Base-by-base conservation (phyloP, 2,113 vertebrate species). In the Mormyrus lacerda region DNA sequence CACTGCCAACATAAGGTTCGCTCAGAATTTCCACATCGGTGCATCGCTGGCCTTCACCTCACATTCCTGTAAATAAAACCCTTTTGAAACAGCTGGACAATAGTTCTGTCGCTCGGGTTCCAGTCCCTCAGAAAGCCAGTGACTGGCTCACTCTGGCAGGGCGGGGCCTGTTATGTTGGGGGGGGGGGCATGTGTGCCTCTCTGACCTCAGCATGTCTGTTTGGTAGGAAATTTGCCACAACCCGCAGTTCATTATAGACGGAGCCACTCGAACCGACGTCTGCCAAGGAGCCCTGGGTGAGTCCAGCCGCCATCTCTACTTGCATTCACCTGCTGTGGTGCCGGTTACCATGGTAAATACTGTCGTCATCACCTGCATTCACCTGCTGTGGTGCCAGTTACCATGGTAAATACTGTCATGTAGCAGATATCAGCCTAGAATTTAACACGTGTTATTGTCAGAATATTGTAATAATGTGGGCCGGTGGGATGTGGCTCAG, bases 171-270 rank as follows among this genome's bases (percentile, higher is more conserved):
- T 31, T 11, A 27, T 3, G 9, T 39, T 21, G 4, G 39, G 35
- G 6, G 3, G 35, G 76, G 76, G 39, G 76, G 19, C 39, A 35
- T 53, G 85, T 0, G 1, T n/a, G 31, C 21, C 31, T 42, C 3
- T 47, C 51, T 61, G 11, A n/a, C 1, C 4, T 94, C 95, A 95
- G 93, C 95, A 96, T 95, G 89, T 10, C 85, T 90, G 35, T 0
- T 93, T 93, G 91, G 48, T 1, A 95, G 95, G 90, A 89, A 5
- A 0, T 90, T 84, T 53, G 93, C 93, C 58, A 21, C 95, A 90
- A 91, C 85, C 7, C 53, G 24, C 0, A 24, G 88, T 45, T 89
- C 90, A 90, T 90, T n/a, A n/a, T 90, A 27, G 90, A 88, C 17
- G 90, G 90, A 50, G 90, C 90, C 39, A 90, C 90, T 76, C 82